Base-by-base conservation (phyloP, 2,888 invertebrate genomes). In the Tridacna crocea region DNA sequence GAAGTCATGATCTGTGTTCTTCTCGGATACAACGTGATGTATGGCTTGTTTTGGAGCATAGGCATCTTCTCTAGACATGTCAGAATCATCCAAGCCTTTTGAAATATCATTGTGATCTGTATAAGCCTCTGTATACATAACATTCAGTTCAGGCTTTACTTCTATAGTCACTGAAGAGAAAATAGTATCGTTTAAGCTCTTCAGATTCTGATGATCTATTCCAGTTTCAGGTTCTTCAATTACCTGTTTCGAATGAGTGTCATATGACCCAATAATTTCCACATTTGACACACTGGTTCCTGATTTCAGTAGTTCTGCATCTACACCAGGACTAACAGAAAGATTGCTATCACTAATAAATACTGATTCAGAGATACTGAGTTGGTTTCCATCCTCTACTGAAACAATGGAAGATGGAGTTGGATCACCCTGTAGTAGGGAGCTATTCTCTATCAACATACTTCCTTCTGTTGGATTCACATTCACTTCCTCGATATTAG, bases 401-500 rank as follows among this genome's bases (percentile, higher is more conserved):
- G 46, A 26, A 13, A 66, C 66, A 15, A 66, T 46, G n/a, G 66
- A 66, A 8, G 66, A 66, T n/a, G 66, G 66, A 6, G 66, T 66
- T 36, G 66, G 66, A 46, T 46, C 66, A 13, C 26, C 27, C 11
- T 66, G 66, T 0, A 66, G 66, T 46, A 66, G 36, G 27, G 46
- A 36, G 46, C 46, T 15, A 70, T 70, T 51, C 27, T 51, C 70
- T 2, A 48, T 51, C 24, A 70, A 47, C 70, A 70, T n/a, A 70
- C 51, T 26, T 4, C 70, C 51, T 15, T 70, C 70, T 51, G 51
- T n/a, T 8, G 80, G 47, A 24, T 75, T 70, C 22, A 84, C 47
- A 60, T 78, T 72, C 61, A 78, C 73, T 72, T 84, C 80, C 48
- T 78, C 78, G 12, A 80, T 76, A 55, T 80, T 78, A 13, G 75